Evolutionary conservation across 1,140 invertebrate species (phyloP).

Genomic region (Temnothorax curvispinosus): DNA sequence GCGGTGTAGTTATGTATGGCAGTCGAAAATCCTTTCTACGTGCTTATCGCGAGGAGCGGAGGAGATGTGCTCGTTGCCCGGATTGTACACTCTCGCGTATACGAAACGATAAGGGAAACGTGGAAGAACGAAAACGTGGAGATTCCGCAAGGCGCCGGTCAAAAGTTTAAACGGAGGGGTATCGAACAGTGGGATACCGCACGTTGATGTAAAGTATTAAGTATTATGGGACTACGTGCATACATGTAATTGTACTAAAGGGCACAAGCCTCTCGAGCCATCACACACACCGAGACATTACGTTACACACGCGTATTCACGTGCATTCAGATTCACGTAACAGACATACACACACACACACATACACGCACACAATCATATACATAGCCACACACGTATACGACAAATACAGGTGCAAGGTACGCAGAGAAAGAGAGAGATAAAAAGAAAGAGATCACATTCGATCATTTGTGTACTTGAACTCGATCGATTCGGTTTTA

Average conservation of each 20-base stretch:
- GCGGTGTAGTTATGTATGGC: conserved; percentile 36
- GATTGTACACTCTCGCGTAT: conserved; percentile 62
- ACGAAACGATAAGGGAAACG: conserved; percentile 50
- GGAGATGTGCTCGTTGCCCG: conserved; percentile 55
- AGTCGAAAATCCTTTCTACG: conserved; percentile 54
- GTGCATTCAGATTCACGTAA: conserved; percentile 31
- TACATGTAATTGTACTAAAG: conserved; percentile 67
- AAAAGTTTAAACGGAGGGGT: conserved; percentile 19
- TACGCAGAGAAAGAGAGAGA: conserved; percentile 3
- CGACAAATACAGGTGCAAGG: conserved; percentile 52
- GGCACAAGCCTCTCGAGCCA: conserved; percentile 78
- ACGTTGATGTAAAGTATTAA: conserved; percentile 81
- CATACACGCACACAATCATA: conserved; percentile 49
- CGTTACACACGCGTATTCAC: conserved; percentile 56
- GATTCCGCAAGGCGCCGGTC: conserved; percentile 26
- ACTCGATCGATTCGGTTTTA: conserved; percentile 79
- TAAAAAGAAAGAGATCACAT: conserved; percentile 63
- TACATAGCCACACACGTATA: conserved; percentile 48
- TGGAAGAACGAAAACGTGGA: conserved; percentile 20
- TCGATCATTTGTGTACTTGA: conserved; percentile 77
- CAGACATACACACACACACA: conserved; percentile 56
- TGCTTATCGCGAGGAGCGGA: conserved; percentile 51
- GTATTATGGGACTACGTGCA: conserved; percentile 80
- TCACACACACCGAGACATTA: conserved; percentile 63
- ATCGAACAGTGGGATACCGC: conserved; percentile 72